Percentiles rank a stretch among this genome's conserved stretches.
phyloP scores from a whole-genome alignment of 2,113 vertebrate species.

The Tragelaphus scriptus region DNA sequence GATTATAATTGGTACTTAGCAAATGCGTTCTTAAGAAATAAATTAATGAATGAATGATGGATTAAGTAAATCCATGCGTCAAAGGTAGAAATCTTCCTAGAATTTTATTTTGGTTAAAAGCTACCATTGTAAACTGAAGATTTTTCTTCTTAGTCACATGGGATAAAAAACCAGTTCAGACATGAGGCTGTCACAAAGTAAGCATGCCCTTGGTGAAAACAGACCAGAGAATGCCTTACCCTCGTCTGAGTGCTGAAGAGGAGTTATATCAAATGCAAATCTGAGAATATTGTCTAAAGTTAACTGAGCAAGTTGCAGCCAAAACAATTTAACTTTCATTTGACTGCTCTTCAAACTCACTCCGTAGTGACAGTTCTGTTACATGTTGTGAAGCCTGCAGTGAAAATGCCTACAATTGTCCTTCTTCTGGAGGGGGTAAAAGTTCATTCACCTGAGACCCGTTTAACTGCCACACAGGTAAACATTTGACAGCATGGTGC shows the following conservation, averaged over 20 bases:
- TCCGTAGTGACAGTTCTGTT: neutral
- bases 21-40: neutral
- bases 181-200: neutral
- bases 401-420: slow-evolving; percentile 37
- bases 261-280: slow-evolving; percentile 4
- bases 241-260: neutral
- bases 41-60: neutral
- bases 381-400: slow-evolving; percentile 28
- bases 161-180: neutral
- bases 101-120: neutral
- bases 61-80: neutral
- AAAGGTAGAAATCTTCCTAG: neutral
- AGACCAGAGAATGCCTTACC: neutral
- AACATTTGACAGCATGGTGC: slow-evolving; percentile 34
- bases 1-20: neutral
- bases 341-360: slow-evolving; percentile 25
- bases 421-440: slow-evolving; percentile 35
- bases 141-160: neutral
- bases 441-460: slow-evolving; percentile 47
- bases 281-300: neutral
- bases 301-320: neutral
- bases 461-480: slow-evolving; percentile 34
- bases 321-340: slow-evolving; percentile 2
- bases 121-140: neutral
- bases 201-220: neutral